Conservation (phyloP, 2,797 vertebrate species). For the Cryptoprocta ferox region DNA sequence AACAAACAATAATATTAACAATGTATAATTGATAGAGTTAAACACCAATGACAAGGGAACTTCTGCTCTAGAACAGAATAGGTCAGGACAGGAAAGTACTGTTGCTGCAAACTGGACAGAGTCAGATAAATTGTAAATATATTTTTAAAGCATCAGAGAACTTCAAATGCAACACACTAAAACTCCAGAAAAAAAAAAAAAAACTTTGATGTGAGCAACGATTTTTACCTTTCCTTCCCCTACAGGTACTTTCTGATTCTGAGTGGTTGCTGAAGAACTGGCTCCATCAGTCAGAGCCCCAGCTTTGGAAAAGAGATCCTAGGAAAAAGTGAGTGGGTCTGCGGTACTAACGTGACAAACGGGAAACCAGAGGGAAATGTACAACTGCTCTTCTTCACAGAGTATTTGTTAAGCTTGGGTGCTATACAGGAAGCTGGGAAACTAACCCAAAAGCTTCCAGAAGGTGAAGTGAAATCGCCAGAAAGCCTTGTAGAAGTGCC, state of each 20-base stretch:
- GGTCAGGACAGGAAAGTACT: not conserved
- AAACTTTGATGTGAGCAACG: not conserved
- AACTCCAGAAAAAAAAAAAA: conserved; percentile 34
- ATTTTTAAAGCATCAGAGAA: conserved; percentile 33
- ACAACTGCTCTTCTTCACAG: not conserved
- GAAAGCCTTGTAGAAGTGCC: not conserved
- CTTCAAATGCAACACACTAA: conserved; percentile 50
- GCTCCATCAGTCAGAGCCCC: not conserved
- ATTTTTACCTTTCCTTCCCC: conserved; percentile 5
- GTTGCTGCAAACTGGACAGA: not conserved
- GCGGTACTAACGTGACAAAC: not conserved
- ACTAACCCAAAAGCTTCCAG: not conserved
- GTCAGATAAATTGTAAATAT: conserved; percentile 49
- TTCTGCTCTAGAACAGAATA: not conserved
- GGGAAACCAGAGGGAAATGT: not conserved
- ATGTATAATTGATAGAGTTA: not conserved
- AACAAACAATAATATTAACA: conserved; percentile 22
- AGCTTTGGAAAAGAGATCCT: not conserved
- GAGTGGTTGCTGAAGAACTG: not conserved
- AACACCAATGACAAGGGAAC: not conserved
- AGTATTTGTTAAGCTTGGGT: not conserved
- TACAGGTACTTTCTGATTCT: not conserved
- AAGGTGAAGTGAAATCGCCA: not conserved
- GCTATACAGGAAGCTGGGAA: no score
- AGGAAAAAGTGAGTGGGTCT: not conserved